Evolutionary conservation across 2,888 invertebrate species (phyloP).

Genomic region (Malachius bipustulatus): DNA sequence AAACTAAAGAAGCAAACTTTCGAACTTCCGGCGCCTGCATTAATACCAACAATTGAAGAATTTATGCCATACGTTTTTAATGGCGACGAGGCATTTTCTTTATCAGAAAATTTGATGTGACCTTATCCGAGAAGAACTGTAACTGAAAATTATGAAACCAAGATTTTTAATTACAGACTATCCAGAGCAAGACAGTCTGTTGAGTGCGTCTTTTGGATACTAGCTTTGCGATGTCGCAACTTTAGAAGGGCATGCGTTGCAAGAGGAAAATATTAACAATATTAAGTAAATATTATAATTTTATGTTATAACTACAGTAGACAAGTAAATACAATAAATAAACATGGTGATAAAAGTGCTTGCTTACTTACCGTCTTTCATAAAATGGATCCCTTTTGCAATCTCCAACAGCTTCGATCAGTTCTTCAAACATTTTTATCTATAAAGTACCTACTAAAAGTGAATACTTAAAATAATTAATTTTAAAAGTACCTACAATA

Average conservation of each 20-base stretch:
- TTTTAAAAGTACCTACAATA: not conserved
- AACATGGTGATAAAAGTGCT: no score
- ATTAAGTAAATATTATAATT: no score
- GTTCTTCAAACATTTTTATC: no score
- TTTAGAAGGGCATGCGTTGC: slow-evolving; percentile 1
- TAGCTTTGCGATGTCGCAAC: slow-evolving; percentile 16
- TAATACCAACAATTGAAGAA: no score
- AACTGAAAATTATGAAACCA: slow-evolving; percentile 10
- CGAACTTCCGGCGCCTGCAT: slow-evolving; percentile 9
- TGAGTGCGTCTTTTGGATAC: slow-evolving; percentile 18
- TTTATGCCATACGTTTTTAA: slow-evolving; percentile 16
- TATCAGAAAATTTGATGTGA: slow-evolving; percentile 18
- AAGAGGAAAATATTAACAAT: slow-evolving; percentile 4
- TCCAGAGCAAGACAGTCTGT: slow-evolving; percentile 14
- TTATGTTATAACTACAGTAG: no score
- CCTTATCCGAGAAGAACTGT: slow-evolving; percentile 18
- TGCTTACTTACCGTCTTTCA: no score
- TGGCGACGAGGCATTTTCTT: slow-evolving; percentile 20
- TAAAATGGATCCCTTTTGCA: not conserved
- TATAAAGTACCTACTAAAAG: not conserved
- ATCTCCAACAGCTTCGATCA: slow-evolving; percentile 3
- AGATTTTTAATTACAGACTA: slow-evolving; percentile 12
- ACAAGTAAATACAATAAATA: no score
- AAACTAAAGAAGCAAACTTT: not conserved
- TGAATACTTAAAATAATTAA: slow-evolving; percentile 1